These are phyloP conservation scores for Aegotheles bennettii DNA, from an alignment of 2,113 vertebrate species.

Conservation along the genomic window DNA sequence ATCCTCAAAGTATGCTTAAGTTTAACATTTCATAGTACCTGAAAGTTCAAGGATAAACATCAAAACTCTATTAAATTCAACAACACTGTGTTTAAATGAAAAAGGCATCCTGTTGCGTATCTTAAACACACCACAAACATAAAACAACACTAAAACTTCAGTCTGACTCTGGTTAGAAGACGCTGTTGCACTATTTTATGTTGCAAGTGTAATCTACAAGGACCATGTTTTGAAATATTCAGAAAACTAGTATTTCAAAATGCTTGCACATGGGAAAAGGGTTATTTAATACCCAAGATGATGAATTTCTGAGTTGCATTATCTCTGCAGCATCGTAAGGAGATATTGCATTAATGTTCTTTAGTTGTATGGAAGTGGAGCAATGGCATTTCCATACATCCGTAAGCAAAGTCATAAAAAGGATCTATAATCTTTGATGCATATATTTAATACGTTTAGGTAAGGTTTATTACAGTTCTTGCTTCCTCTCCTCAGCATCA, in stretches of 20 bases:
- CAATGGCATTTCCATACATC: neutral
- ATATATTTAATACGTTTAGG: neutral
- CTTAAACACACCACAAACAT: neutral
- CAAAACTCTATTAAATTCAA: neutral
- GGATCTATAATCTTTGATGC: neutral
- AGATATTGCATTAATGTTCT: neutral
- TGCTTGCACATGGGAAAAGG: neutral
- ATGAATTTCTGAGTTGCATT: conserved; percentile 9
- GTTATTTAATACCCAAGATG: neutral
- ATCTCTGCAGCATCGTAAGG: neutral
- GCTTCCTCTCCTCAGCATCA: neutral
- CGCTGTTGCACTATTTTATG: neutral
- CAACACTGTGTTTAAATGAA: neutral
- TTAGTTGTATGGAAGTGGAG: neutral
- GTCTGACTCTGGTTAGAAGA: neutral
- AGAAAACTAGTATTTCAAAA: conserved; percentile 6
- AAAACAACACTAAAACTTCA: neutral
- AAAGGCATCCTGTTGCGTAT: neutral
- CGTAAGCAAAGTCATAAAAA: neutral
- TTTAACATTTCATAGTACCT: neutral
- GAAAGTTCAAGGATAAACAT: neutral
- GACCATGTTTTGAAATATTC: neutral
- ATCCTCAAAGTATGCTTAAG: neutral
- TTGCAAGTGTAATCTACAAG: neutral
- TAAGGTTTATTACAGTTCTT: neutral